These are phyloP conservation scores for Sinhomidia bicolor DNA, from an alignment of 2,888 invertebrate species.

Conservation along the genomic window DNA sequence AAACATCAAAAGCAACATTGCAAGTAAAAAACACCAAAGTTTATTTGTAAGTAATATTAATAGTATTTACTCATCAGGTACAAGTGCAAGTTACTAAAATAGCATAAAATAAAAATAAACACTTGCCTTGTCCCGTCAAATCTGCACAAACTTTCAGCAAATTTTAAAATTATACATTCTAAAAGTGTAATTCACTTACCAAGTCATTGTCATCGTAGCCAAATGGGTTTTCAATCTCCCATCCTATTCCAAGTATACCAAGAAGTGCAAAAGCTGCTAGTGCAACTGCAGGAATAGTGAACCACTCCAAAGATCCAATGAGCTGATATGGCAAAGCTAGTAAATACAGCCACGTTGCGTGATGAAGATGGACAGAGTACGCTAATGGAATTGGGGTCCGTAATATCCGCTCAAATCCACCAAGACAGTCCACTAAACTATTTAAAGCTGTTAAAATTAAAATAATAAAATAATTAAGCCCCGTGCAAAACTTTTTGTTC, in stretches of 20 bases:
- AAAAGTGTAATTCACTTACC: conserved; percentile 61
- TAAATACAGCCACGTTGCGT: conserved; percentile 72
- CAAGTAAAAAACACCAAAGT: no score
- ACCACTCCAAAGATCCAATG: conserved; percentile 71
- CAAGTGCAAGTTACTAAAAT: no score
- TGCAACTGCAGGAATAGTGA: conserved; percentile 73
- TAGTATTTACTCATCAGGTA: no score
- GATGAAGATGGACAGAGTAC: conserved; percentile 77
- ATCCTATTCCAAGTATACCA: conserved; percentile 77
- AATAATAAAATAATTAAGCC: background rate
- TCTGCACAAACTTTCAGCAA: no score
- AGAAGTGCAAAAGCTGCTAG: conserved; percentile 76
- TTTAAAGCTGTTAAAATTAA: conserved; percentile 66
- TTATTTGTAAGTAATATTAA: no score
- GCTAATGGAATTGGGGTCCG: conserved; percentile 78
- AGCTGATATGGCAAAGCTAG: conserved; percentile 71
- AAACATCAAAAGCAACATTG: no score
- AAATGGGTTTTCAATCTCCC: conserved; percentile 79
- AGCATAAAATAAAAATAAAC: no score
- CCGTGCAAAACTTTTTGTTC: no score
- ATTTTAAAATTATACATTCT: background rate
- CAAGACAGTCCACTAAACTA: conserved; percentile 76
- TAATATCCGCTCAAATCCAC: conserved; percentile 77
- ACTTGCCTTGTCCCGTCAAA: no score
- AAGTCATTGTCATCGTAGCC: conserved; percentile 78